Percentiles rank a stretch among this genome's conserved stretches.
phyloP scores from a whole-genome alignment of 2,888 invertebrate species.

The Heliconius sara region DNA sequence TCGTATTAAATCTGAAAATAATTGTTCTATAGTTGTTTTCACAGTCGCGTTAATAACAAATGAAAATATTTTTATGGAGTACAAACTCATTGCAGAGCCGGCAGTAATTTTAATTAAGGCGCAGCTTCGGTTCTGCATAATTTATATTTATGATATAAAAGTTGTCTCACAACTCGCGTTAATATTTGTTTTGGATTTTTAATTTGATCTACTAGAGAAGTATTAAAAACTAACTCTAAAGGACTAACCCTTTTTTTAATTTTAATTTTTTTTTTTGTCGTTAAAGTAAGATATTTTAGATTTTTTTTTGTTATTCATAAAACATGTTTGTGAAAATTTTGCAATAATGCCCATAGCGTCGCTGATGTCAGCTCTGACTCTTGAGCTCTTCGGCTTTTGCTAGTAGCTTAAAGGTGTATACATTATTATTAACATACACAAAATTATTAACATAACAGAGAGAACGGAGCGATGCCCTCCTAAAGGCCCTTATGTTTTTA shows the following conservation, averaged over 20 bases:
- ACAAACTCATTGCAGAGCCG: slow-evolving; percentile 20
- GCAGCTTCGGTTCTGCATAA: slow-evolving; percentile 20
- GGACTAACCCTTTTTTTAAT: not conserved
- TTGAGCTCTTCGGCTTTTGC: too few relatives aligned
- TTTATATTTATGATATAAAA: slow-evolving; percentile 22
- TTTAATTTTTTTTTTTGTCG: not conserved
- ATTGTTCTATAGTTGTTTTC: not conserved
- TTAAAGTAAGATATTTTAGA: not conserved
- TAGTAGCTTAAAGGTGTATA: too few relatives aligned
- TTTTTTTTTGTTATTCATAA: too few relatives aligned
- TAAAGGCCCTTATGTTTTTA: too few relatives aligned
- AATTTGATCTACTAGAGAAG: not conserved
- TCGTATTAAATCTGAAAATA: not conserved
- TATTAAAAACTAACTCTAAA: not conserved
- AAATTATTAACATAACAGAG: too few relatives aligned
- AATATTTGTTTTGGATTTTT: slow-evolving; percentile 22
- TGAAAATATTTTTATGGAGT: slow-evolving; percentile 16
- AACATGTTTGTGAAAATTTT: not conserved
- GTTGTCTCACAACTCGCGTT: slow-evolving; percentile 11
- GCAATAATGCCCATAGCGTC: too few relatives aligned
- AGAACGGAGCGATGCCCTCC: too few relatives aligned
- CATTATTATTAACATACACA: too few relatives aligned
- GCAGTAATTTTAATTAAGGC: slow-evolving; percentile 25
- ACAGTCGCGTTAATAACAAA: not conserved
- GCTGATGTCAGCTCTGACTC: too few relatives aligned